Conservation (phyloP, 2,797 vertebrate genomes). For the Smutsia gigantea region DNA sequence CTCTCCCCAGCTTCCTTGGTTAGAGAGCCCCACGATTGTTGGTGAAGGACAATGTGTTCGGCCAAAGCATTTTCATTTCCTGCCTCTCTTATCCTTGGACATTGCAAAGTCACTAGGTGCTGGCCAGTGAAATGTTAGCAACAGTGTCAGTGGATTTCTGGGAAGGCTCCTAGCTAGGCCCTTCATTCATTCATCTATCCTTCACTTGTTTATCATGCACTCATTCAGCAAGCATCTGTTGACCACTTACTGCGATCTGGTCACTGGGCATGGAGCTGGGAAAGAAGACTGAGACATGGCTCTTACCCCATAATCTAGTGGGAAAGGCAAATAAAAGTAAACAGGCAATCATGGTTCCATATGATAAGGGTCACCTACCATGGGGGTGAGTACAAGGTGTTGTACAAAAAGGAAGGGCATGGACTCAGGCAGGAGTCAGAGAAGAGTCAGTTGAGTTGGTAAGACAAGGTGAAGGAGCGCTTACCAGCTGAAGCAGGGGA, state of each 20-base stretch:
- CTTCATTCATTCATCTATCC: background rate
- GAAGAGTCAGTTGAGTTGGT: background rate
- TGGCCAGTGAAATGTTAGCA: background rate
- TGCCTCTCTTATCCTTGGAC: background rate
- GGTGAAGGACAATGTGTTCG: background rate
- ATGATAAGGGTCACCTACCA: background rate
- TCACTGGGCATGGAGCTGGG: background rate
- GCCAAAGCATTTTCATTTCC: slow-evolving; percentile 18
- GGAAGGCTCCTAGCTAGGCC: background rate
- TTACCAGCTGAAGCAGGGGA: background rate
- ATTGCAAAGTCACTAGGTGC: background rate
- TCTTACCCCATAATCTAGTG: background rate
- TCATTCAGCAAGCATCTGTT: slow-evolving; percentile 37
- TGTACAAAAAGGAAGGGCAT: background rate
- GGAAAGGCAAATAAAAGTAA: slow-evolving; percentile 38
- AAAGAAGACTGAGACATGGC: background rate
- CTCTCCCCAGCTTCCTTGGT: background rate
- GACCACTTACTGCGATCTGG: background rate
- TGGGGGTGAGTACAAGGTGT: background rate
- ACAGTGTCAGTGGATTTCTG: background rate
- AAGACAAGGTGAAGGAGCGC: background rate
- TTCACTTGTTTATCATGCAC: background rate
- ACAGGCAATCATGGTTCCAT: background rate
- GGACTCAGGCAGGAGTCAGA: background rate
- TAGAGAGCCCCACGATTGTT: background rate